Conservation (phyloP, 2,113 vertebrate species). For the Bos javanicus region DNA sequence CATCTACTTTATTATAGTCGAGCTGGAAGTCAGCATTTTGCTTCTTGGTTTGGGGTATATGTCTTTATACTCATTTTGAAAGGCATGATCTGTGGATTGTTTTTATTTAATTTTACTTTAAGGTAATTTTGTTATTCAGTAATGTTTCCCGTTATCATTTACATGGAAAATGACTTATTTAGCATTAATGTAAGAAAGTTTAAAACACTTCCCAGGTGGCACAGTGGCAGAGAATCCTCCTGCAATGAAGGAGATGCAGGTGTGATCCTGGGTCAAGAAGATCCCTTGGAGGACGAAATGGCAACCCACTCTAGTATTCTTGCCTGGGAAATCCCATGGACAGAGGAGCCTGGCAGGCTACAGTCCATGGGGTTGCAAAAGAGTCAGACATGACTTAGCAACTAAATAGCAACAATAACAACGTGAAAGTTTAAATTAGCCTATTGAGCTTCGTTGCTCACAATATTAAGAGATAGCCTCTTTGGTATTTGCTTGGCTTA, state of each 20-base stretch:
- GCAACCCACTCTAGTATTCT: neutral
- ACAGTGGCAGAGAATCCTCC: neutral
- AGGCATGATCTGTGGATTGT: neutral
- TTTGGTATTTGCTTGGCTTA: neutral
- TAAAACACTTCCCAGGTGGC: neutral
- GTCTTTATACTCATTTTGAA: conserved; percentile 3
- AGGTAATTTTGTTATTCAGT: neutral
- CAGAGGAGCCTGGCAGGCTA: neutral
- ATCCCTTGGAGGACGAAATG: neutral
- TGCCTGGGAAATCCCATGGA: neutral
- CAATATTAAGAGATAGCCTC: neutral
- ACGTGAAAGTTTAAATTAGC: neutral
- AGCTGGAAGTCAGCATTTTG: neutral
- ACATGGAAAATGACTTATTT: neutral
- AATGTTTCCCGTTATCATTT: neutral
- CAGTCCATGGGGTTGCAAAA: neutral
- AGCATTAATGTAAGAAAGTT: neutral
- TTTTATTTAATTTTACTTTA: neutral
- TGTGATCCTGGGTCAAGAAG: neutral
- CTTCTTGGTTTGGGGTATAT: neutral
- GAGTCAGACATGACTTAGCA: neutral
- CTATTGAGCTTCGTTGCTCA: neutral
- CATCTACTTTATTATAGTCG: neutral
- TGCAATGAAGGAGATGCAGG: neutral
- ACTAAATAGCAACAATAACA: neutral